Base-by-base conservation (phyloP, 2,113 vertebrate genomes). In the Trochalopteron elliotii region DNA sequence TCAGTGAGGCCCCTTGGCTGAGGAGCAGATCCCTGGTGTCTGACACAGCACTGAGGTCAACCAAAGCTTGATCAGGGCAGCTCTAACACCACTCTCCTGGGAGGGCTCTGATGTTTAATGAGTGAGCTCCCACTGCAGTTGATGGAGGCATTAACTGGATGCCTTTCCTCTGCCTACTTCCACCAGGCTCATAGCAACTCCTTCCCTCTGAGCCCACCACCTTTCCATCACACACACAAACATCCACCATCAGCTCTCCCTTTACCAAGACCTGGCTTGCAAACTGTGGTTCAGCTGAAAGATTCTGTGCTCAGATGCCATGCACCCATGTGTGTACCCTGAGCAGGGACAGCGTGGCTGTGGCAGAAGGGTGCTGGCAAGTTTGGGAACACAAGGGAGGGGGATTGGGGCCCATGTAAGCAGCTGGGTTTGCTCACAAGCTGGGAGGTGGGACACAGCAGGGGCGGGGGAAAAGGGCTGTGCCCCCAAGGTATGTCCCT, bases 241-340 rank as follows among this genome's bases (percentile, higher is more conserved):
- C 27, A 24, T 49, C 53, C 11, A 35, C 27, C 1, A 1, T 42
- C 65, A 89, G 44, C 19, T 50, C 27, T 11, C 11, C 5, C 10
- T 74, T 81, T 39, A 42, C 30, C 21, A 28, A 47, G 17, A 40
- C 50, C 19, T 63, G 52, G 27, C 47, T 71, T 28, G 20, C 31
- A 24, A 28, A 2, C 45, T 1, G 21, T 11, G 12, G 20, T 61
- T 85, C 40, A 90, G 35, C 81, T n/a, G 22, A 33, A 60, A 52
- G 37, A 9, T 78, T 44, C 71, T 12, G 52, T 28, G 52, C 65
- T 79, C 12, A 2, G 61, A 80, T 11, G 18, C 64, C 17, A 14
- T 0, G 0, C 3, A 18, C 37, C 22, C 50, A 15, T 0, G 2
- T 4, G 4, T 2, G 7, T 3, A 11, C 18, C 59, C 30, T 0